Conservation (phyloP, 2,888 invertebrate species). For the Brachynemurus nebulosus region DNA sequence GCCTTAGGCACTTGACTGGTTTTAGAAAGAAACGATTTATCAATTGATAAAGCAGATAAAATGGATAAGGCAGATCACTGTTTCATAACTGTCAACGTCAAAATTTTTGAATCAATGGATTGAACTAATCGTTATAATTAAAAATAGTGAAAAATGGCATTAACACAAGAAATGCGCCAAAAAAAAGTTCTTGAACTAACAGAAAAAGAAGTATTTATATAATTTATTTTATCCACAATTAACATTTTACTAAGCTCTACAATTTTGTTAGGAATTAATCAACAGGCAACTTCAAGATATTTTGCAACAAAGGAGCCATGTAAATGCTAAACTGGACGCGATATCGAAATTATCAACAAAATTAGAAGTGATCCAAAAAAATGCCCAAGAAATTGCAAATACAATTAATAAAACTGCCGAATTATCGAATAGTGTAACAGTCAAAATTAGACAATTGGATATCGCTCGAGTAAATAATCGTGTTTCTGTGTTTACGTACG, state of each 20-base stretch:
- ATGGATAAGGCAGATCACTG: too few species aligned
- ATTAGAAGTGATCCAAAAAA: slow-evolving; percentile 59
- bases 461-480: slow-evolving; percentile 59
- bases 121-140: background rate
- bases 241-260: too few species aligned
- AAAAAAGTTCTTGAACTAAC: slow-evolving; percentile 5
- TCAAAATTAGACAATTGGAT: slow-evolving; percentile 89
- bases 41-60: too few species aligned
- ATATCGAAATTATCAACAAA: slow-evolving; percentile 71
- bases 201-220: slow-evolving; percentile 7
- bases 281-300: slow-evolving; percentile 55
- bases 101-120: too few species aligned
- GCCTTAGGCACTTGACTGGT: too few species aligned
- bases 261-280: slow-evolving; percentile 43
- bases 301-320: slow-evolving; percentile 55
- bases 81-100: too few species aligned
- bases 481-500: background rate
- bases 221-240: slow-evolving; percentile 1
- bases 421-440: slow-evolving; percentile 86
- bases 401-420: slow-evolving; percentile 80
- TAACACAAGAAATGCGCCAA: background rate
- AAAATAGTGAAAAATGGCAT: slow-evolving; percentile 1
- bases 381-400: slow-evolving; percentile 65
- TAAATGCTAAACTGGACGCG: slow-evolving; percentile 67
- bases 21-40: too few species aligned